These are phyloP conservation scores for Phenganax subtilis DNA, from an alignment of 92 coral and sea anemone species.

Conservation along the genomic window DNA sequence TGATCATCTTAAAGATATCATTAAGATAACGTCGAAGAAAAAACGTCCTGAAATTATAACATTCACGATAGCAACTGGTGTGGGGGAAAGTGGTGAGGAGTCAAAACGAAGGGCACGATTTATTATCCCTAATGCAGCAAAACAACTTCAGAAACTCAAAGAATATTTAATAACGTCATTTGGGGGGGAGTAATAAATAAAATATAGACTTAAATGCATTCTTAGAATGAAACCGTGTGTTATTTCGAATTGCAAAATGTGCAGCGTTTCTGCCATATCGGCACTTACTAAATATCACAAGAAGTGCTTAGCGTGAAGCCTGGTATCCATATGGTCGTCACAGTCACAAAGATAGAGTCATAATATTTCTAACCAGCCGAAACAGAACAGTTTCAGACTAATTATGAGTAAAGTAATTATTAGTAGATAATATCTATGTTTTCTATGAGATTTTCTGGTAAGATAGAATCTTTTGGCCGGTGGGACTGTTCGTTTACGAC, in stretches of 20 bases:
- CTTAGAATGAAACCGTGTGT: not conserved
- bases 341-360: too few relatives aligned
- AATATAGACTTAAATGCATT: not conserved
- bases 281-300: too few relatives aligned
- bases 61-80: slow-evolving; percentile 46
- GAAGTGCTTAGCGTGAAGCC: too few relatives aligned
- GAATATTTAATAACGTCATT: slow-evolving; percentile 64
- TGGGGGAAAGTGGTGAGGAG: slow-evolving; percentile 3
- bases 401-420: too few relatives aligned
- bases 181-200: slow-evolving; percentile 32
- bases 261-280: too few relatives aligned
- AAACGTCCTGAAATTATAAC: slow-evolving; percentile 90
- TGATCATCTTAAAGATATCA: slow-evolving; percentile 60
- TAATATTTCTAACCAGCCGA: too few relatives aligned
- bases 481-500: too few relatives aligned
- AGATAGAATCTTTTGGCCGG: too few relatives aligned
- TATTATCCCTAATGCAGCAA: slow-evolving; percentile 75
- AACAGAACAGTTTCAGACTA: too few relatives aligned
- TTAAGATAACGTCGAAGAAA: slow-evolving; percentile 87
- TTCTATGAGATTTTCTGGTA: too few relatives aligned
- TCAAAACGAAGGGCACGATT: slow-evolving; percentile 48
- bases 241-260: not conserved
- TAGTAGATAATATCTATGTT: too few relatives aligned
- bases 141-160: slow-evolving; percentile 76
- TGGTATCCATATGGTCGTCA: too few relatives aligned